Percentiles rank a stretch among this genome's conserved stretches.
These are phyloP conservation scores for Hymenopus coronatus DNA, from an alignment of 2,888 invertebrate genomes.

Conservation along the genomic window DNA sequence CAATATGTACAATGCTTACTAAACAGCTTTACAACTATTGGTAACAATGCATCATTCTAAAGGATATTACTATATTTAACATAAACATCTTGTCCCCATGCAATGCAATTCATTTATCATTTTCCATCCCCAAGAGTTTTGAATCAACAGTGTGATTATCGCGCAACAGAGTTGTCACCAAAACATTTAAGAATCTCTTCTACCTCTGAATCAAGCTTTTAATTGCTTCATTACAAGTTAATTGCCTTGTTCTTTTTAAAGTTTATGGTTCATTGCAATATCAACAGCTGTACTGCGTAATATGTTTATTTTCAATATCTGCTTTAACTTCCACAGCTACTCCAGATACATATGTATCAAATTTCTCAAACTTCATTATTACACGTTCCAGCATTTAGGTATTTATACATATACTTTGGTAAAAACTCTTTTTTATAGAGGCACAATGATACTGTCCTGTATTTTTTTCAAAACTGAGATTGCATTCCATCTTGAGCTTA, in stretches of 20 bases:
- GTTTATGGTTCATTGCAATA: neutral
- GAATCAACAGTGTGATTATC: neutral
- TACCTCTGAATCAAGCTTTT: neutral
- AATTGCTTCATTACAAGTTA: neutral
- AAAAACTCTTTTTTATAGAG: neutral
- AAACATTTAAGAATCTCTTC: neutral
- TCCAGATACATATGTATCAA: neutral
- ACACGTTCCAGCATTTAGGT: neutral
- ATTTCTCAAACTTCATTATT: neutral
- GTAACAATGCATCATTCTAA: neutral
- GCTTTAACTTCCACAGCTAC: neutral
- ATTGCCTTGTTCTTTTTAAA: neutral
- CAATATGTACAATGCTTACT: neutral
- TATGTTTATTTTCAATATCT: neutral
- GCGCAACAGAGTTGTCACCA: neutral
- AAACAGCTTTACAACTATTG: conserved; percentile 5
- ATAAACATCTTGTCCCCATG: neutral
- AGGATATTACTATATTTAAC: neutral
- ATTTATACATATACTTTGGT: neutral
- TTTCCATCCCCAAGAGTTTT: neutral
- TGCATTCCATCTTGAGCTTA: neutral
- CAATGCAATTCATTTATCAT: neutral
- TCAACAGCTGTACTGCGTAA: neutral
- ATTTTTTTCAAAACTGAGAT: neutral
- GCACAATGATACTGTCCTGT: neutral